A percentile compares a stretch with the other conserved stretches of the same genome.
Conservation (phyloP, 2,113 vertebrate genomes). For the Eclectus roratus region DNA sequence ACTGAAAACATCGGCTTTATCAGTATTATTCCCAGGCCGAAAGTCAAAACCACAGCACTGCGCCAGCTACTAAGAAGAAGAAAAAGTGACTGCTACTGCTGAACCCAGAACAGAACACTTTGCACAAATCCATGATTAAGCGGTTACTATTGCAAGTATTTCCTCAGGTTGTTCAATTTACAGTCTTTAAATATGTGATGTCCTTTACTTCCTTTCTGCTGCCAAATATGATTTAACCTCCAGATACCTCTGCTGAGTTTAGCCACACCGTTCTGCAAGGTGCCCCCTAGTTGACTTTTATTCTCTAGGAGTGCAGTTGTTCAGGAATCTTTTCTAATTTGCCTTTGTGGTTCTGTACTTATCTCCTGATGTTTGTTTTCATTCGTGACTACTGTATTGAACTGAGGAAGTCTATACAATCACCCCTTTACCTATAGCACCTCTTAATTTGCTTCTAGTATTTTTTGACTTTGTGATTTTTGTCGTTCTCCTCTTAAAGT, state of each 20-base stretch:
- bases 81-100: too few relatives aligned
- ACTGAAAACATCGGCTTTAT: too few relatives aligned
- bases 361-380: neutral
- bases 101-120: too few relatives aligned
- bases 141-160: neutral
- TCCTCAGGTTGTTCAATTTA: neutral
- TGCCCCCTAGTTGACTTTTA: neutral
- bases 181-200: neutral
- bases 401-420: neutral
- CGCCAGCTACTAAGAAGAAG: too few relatives aligned
- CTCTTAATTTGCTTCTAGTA: neutral
- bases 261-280: neutral
- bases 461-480: neutral
- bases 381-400: neutral
- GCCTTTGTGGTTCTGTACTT: neutral
- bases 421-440: neutral
- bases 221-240: neutral
- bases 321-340: neutral
- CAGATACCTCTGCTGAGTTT: neutral
- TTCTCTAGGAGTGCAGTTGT: neutral
- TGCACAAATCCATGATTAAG: neutral
- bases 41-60: too few relatives aligned
- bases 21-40: too few relatives aligned
- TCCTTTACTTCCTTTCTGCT: neutral
- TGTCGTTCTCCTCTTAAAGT: neutral